Base-by-base conservation (phyloP, 1,140 invertebrate species). In the Doryteuthis pealeii region DNA sequence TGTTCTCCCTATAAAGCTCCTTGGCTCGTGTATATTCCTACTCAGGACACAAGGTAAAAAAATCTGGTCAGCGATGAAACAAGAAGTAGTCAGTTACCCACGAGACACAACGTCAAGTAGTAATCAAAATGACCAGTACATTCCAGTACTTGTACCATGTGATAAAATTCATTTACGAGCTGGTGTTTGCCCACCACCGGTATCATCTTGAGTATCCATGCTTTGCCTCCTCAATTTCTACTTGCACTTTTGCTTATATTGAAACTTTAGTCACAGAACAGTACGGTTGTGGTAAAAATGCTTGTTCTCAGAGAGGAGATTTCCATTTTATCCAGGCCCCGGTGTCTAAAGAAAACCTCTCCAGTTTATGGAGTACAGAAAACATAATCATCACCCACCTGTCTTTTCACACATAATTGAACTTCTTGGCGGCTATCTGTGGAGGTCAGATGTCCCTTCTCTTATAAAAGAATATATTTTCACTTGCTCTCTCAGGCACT, bases 401-500 rank as follows among this genome's bases (percentile, higher is more conserved):
- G 84, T 85, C 22, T 82, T 86, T 71, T 76, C 79, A 30, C 81
- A 85, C 65, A 76, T 85, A 70, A 82, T 86, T 45, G 85, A 87
- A 78, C 77, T 86, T 65, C 49, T 87, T 6, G 82, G 82, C 67
- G 77, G 80, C 14, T 86, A 86, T 72, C 65, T 88, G 15, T 86
- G 86, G 84, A 81, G 81, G 32, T 84, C 84, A 14, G 86, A 87
- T 49, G 77, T 84, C 22, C 85, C 87, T 18, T 82, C 84, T 30
- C 67, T 87, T 18, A 73, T 88, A n/a, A 88, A 87, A 73, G 87
- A 88, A 75, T 81, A 82, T 43, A 71, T 88, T 58, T 87, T 88
- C 85, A 87, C 32, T 76, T 86, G 33, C 70, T 88, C 66, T 85
- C 87, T 10, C 85, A 88, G 79, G 77, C 83, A 4, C 72, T 88